These are phyloP conservation scores for Platichthys flesus DNA, from an alignment of 2,113 vertebrate species.

Conservation along the genomic window DNA sequence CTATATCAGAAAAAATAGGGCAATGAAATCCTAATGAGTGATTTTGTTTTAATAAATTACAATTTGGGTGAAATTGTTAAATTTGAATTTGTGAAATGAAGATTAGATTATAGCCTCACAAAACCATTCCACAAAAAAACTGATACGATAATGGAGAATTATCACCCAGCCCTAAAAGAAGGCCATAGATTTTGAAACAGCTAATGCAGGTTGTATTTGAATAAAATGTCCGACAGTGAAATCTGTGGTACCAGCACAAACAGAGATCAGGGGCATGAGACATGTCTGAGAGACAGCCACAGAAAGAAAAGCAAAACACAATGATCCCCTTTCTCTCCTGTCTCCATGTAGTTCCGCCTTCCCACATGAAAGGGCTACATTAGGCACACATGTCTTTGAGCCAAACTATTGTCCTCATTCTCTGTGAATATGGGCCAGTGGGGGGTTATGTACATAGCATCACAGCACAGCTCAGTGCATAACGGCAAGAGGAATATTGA, in stretches of 20 bases:
- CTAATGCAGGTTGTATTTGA: not conserved
- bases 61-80: not conserved
- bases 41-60: not conserved
- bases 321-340: slow-evolving; percentile 46
- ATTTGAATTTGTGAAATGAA: not conserved
- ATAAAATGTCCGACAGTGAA: not conserved
- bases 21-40: not conserved
- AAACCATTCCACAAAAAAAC: too few species aligned
- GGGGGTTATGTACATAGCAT: slow-evolving; percentile 56
- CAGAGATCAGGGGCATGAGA: slow-evolving; percentile 17
- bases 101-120: too few species aligned
- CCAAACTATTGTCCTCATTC: slow-evolving; percentile 77
- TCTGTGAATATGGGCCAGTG: slow-evolving; percentile 76
- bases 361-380: slow-evolving; percentile 77
- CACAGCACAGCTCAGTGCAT: slow-evolving; percentile 43
- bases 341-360: slow-evolving; percentile 62
- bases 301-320: slow-evolving; percentile 45
- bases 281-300: slow-evolving; percentile 23
- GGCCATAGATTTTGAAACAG: not conserved
- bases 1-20: too few species aligned
- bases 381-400: slow-evolving; percentile 74
- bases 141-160: not conserved
- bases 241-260: slow-evolving; percentile 10
- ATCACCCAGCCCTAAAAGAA: not conserved
- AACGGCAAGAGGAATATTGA: slow-evolving; percentile 59